These are phyloP conservation scores for Oligia latruncula DNA, from an alignment of 2,888 invertebrate species.

Conservation along the genomic window DNA sequence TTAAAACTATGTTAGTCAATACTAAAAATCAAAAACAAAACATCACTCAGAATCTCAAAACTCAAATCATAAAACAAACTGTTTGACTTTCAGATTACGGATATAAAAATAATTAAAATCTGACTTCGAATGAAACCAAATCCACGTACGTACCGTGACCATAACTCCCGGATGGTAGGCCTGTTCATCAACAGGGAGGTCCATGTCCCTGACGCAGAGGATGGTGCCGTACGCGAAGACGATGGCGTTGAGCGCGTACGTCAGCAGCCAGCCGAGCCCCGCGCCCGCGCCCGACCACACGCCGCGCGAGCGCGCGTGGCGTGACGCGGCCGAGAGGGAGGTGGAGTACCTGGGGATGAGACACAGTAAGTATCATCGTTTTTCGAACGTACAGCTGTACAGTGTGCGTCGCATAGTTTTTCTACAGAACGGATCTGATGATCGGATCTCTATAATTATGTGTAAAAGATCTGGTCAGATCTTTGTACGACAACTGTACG, in stretches of 20 bases:
- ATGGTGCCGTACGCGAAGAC: conserved; percentile 94
- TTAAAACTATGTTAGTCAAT: too few relatives aligned
- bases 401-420: too few relatives aligned
- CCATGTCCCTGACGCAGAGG: conserved; percentile 91
- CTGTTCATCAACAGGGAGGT: conserved; percentile 88
- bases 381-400: too few relatives aligned
- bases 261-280: conserved; percentile 93
- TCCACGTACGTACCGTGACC: conserved; percentile 83
- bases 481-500: too few relatives aligned
- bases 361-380: too few relatives aligned
- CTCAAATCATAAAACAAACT: neutral
- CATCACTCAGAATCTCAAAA: too few relatives aligned
- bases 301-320: conserved; percentile 90
- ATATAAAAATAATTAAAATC: too few relatives aligned
- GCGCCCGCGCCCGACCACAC: conserved; percentile 92
- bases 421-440: too few relatives aligned
- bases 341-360: conserved; percentile 80
- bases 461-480: too few relatives aligned
- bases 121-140: neutral
- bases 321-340: conserved; percentile 89
- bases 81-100: neutral
- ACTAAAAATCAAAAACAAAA: too few relatives aligned
- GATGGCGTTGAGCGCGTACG: conserved; percentile 93
- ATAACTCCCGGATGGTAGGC: conserved; percentile 92
- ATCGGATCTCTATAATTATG: too few relatives aligned